These are phyloP conservation scores for Ecdyonurus torrentis DNA, from an alignment of 2,888 invertebrate genomes.

Conservation along the genomic window DNA sequence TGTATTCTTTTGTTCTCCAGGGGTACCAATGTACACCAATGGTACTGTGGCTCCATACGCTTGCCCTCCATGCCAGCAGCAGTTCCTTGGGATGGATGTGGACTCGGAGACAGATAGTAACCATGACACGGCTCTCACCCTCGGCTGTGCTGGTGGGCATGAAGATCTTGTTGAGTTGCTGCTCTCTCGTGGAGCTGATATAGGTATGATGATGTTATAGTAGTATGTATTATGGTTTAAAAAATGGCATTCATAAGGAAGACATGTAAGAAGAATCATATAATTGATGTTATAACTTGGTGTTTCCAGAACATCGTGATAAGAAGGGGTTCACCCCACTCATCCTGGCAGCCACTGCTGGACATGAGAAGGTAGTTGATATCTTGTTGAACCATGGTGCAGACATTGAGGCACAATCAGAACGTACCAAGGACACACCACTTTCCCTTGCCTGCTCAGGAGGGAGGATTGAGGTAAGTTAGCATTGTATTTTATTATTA, in stretches of 20 bases:
- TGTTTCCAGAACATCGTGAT: conserved; percentile 69
- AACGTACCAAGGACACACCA: conserved; percentile 97
- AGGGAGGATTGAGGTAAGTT: conserved; percentile 69
- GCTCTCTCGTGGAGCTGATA: conserved; percentile 81
- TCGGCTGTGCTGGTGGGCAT: conserved; percentile 95
- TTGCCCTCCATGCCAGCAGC: conserved; percentile 25
- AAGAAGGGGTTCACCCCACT: conserved; percentile 98
- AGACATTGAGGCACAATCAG: conserved; percentile 97
- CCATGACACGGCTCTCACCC: conserved; percentile 93
- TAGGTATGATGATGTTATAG: conserved; percentile 38
- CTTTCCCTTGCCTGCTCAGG: conserved; percentile 94
- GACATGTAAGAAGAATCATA: no score
- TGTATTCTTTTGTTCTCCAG: no score
- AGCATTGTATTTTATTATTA: background rate
- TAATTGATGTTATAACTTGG: no score
- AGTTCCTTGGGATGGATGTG: conserved; percentile 70
- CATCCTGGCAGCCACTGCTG: conserved; percentile 93
- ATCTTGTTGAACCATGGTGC: conserved; percentile 84
- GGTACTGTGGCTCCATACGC: conserved; percentile 7
- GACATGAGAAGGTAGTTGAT: conserved; percentile 83
- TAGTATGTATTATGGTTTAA: no score
- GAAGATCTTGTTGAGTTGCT: conserved; percentile 88
- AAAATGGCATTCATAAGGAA: no score
- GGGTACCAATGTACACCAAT: background rate
- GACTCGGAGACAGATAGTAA: conserved; percentile 98